These are phyloP conservation scores for Pseudotriccus pelzelni DNA, from an alignment of 2,797 vertebrate genomes.

Conservation along the genomic window DNA sequence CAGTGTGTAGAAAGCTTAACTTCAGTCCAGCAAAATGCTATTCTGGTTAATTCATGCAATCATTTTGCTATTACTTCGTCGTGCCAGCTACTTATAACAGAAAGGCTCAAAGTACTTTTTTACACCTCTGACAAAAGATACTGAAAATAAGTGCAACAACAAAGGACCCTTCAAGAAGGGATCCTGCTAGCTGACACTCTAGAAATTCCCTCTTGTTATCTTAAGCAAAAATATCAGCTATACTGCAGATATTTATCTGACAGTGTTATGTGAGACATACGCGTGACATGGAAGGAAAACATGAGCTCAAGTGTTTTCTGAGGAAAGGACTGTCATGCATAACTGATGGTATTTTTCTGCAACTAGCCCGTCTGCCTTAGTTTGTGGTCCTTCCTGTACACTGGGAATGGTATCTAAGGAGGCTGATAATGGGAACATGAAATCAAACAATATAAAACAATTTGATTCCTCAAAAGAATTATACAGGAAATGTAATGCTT, in stretches of 20 bases:
- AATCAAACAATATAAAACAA: conserved; percentile 7
- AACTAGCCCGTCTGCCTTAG: neutral
- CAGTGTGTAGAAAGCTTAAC: neutral
- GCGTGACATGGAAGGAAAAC: neutral
- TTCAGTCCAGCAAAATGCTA: neutral
- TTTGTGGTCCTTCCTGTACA: neutral
- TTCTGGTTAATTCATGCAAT: neutral
- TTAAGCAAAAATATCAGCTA: neutral
- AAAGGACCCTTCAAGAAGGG: neutral
- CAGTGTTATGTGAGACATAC: neutral
- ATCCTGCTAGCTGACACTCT: neutral
- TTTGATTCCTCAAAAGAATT: neutral
- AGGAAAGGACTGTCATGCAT: neutral
- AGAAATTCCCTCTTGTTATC: neutral
- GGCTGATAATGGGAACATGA: neutral
- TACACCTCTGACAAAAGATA: neutral
- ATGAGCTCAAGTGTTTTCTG: neutral
- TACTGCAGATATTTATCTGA: neutral
- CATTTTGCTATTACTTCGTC: neutral
- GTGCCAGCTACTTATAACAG: neutral
- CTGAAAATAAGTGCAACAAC: neutral
- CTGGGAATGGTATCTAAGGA: neutral
- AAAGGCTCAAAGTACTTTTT: neutral
- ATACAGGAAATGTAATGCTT: neutral
- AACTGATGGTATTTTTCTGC: neutral